Evolutionary conservation across 2,888 invertebrate species (phyloP), one percentile per base, ranked within the genome.

Genomic region (Physocephala rufipes): DNA sequence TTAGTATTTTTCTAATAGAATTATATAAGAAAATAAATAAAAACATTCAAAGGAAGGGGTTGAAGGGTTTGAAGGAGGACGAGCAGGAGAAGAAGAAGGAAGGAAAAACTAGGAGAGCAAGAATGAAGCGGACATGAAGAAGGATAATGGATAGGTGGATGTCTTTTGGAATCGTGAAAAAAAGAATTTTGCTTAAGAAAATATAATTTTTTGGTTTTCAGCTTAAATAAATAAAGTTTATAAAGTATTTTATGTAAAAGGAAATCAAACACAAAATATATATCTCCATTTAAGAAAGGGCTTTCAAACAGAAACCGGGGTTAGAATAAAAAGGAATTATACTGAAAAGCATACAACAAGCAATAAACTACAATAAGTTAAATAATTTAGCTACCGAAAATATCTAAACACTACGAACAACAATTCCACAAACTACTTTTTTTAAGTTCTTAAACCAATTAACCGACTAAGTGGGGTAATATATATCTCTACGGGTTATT

Each of bases 331-430:
- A 74, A 69, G 73, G 43, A 26, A 53, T 43, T 28, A 53, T 21
- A 58, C 15, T 24, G 74, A 72, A 87, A 85, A 86, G 86, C 87
- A 74, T 65, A 75, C 82, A 79, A 82, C 85, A 66, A 82, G 66
- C 63, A 67, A 28, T 36, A 76, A 74, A 73, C 62, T 71, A 69
- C 63, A 73, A 73, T 28, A 47, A 77, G 72, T 73, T 73, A 74
- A 75, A 74, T 84, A 84, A 83, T 82, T 84, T 82, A 82, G 7
- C 15, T 43, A 43, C 1, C 28, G 53, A 53, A 36, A 15, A 69
- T 47, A 24, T 13, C 43, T 65, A 58, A 58, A 26, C 16, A 9
- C 45, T 49, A 49, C 49, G 12, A 24, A 68, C 30, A 59, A 36
- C 36, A 36, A 16, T 28, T 49, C 49, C n/a, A 64, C 64, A 58